Evolutionary conservation across 2,888 invertebrate genomes (phyloP), one percentile per base, ranked within the genome.

Genomic region (Eudemis profundana): DNA sequence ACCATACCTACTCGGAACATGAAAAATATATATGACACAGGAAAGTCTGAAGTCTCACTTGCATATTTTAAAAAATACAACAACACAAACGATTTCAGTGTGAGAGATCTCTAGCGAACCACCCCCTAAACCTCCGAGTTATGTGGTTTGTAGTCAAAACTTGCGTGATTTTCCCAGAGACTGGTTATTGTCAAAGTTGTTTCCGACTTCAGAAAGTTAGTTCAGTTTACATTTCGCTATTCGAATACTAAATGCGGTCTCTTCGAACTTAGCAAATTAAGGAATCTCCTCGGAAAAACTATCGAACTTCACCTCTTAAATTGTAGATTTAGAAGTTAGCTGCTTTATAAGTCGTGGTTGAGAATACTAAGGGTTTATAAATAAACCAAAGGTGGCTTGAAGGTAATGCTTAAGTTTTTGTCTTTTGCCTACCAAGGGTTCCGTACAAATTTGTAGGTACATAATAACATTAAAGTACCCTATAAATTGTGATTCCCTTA

Each of bases 131-230:
- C 33, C 56, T 23, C 17, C 27, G 12, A 38, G 27, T 59, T 59
- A 17, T 62, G 63, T 57, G 53, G 65, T 60, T 47, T 47, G 53
- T 60, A 65, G 65, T 60, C 60, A 60, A 65, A 71, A 72, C 68
- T 77, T 74, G 72, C 68, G 72, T 77, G 76, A 78, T 79, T 82
- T 82, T 77, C 75, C 76, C 66, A 74, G 74, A 74, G 73, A 81
- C 77, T 82, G 78, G 81, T 82, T 82, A 85, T 84, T 82, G 82
- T 82, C 78, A 78, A 84, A 86, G 81, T 85, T 85, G 74, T 81
- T 74, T 75, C 70, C 68, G 74, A 77, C 74, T 76, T 74, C 66
- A 57, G 51, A 70, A 72, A 80, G 75, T 82, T 78, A 70, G 74
- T 74, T 78, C 73, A 76, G 82, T 80, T 83, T 79, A 79, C 81